Evolutionary conservation across 2,113 vertebrate genomes (phyloP), one percentile per base, ranked within the genome.

Genomic region (Aldabrachelys gigantea): DNA sequence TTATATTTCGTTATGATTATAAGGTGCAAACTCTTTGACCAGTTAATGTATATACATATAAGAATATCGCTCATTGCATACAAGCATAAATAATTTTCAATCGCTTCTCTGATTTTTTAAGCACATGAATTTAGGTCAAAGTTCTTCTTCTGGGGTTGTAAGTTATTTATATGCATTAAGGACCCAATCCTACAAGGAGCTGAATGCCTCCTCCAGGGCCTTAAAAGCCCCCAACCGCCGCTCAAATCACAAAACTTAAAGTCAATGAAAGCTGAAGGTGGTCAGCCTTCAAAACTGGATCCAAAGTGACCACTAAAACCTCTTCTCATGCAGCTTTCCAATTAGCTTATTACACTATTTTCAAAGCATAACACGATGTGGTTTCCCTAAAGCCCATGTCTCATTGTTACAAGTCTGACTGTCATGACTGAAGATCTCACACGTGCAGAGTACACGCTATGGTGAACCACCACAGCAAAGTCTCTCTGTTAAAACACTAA

Each of bases 401-500:
- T 97, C 96, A 96, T 95, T 96, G 96, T 97, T 96, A 97, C 5
- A 85, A 95, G 93, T 79, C 91, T 94, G 96, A 97, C 94, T 95
- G 95, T 89, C 96, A 94, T 97, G 93, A 96, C 96, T 96, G 91
- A 97, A 96, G 95, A 95, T 97, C 89, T 97, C 97, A 97, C 97
- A 95, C 95, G 96, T 96, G 96, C 90, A 96, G 96, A 97, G 95
- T 44, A 96, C 93, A 87, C 92, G 96, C 96, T 95, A 91, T 59
- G 91, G 96, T 96, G 96, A 96, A 91, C 94, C 95, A 95, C 92
- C 96, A 2, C 93, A 92, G 97, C 96, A 96, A 97, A 91, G 89
- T 92, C 84, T 95, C 96, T 96, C 96, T 96, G 94, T 96, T 97
- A 96, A 97, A 97, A 97, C 96, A 96, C 94, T 96, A 94, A 97